Percentiles rank a stretch among this genome's conserved stretches.
Evolutionary conservation across 2,888 invertebrate species (phyloP).

Genomic region (Pyralis farinalis): DNA sequence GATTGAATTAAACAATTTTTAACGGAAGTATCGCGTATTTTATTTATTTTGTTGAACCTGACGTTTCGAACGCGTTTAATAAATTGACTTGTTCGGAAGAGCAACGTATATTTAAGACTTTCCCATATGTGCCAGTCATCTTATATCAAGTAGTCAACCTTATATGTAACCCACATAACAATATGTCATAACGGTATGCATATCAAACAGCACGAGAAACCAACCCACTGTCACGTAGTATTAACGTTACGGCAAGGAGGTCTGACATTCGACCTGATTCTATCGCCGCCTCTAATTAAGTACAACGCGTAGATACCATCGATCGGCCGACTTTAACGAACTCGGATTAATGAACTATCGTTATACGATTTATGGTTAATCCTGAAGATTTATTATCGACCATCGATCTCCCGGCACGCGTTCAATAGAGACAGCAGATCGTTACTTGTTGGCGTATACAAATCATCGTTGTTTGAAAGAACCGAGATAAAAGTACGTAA

Average conservation of each 20-base stretch:
- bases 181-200: no score
- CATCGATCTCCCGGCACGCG: neutral
- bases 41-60: no score
- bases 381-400: neutral
- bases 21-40: no score
- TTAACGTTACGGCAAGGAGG: slow-evolving; percentile 38
- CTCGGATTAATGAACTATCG: neutral
- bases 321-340: no score
- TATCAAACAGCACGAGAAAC: slow-evolving; percentile 37
- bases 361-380: neutral
- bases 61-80: no score
- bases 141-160: no score
- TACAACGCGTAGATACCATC: no score
- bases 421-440: neutral
- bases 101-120: no score
- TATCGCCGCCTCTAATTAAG: slow-evolving; percentile 2
- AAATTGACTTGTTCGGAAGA: no score
- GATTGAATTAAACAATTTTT: no score
- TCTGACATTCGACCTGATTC: slow-evolving; percentile 32
- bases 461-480: slow-evolving; percentile 33
- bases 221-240: slow-evolving; percentile 47
- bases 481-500: slow-evolving; percentile 17
- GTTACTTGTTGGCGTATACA: slow-evolving; percentile 20
- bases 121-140: no score
- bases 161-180: slow-evolving; percentile 47